These are phyloP conservation scores for Electrona antarctica DNA, from an alignment of 2,113 vertebrate species.

Conservation along the genomic window DNA sequence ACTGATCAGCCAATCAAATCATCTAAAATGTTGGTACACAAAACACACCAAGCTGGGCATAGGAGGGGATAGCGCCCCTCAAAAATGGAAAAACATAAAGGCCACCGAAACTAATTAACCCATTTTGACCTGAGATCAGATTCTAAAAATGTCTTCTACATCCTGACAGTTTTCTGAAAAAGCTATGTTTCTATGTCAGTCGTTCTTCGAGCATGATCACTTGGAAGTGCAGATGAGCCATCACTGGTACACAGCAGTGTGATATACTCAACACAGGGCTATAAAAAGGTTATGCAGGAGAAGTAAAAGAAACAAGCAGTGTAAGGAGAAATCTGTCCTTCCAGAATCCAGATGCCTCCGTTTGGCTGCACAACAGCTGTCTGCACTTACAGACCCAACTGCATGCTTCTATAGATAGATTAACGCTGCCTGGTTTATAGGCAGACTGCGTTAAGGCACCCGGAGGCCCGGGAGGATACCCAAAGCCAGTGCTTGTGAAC, in stretches of 20 bases:
- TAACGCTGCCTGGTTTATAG: slow-evolving; percentile 15
- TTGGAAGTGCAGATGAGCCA: too few relatives aligned
- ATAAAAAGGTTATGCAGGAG: slow-evolving; percentile 5
- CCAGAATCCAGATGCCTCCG: slow-evolving; percentile 36
- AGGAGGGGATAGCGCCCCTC: too few relatives aligned
- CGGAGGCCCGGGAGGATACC: slow-evolving; percentile 18
- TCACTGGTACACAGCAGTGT: slow-evolving; percentile 3
- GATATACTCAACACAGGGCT: slow-evolving; percentile 20
- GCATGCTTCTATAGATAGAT: slow-evolving; percentile 49
- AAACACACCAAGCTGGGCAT: not conserved
- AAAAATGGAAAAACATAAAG: not conserved
- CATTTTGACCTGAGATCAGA: too few relatives aligned
- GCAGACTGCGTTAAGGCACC: slow-evolving; percentile 39
- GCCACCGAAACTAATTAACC: not conserved
- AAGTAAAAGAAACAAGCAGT: slow-evolving; percentile 27
- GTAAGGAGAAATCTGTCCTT: slow-evolving; percentile 40
- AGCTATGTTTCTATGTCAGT: too few relatives aligned
- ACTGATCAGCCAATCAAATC: too few relatives aligned
- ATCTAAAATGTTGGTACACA: too few relatives aligned
- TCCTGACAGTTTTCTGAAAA: too few relatives aligned
- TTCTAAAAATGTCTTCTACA: too few relatives aligned
- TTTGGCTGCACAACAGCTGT: slow-evolving; percentile 29
- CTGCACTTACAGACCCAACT: slow-evolving; percentile 29
- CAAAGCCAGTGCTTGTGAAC: slow-evolving; percentile 30
- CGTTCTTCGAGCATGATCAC: not conserved